These are phyloP conservation scores for Coecobrya sp. DNA, from an alignment of 2,888 invertebrate genomes.

Conservation along the genomic window DNA sequence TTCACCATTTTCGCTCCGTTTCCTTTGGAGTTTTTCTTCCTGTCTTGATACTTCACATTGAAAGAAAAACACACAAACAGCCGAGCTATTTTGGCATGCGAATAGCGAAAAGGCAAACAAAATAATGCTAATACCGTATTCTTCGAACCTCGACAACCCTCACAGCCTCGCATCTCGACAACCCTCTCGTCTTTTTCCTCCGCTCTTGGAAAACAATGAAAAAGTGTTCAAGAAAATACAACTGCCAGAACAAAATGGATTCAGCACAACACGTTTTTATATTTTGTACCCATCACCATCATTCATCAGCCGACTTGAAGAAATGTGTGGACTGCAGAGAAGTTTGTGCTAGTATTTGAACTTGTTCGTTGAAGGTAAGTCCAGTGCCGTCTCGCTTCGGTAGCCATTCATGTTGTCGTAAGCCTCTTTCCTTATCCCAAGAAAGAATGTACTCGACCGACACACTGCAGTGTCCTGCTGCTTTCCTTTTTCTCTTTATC, in stretches of 20 bases:
- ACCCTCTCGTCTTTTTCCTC: neutral
- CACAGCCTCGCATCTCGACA: neutral
- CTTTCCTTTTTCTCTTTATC: constrained; percentile 48
- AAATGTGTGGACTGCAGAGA: neutral
- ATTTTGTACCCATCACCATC: constrained; percentile 39
- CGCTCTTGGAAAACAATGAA: constrained; percentile 13
- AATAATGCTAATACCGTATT: constrained; percentile 36
- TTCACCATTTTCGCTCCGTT: constrained; percentile 6
- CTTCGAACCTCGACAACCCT: neutral
- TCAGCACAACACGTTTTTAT: constrained; percentile 37
- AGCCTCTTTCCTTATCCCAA: neutral
- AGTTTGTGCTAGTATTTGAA: constrained; percentile 17
- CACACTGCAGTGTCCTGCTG: constrained; percentile 47
- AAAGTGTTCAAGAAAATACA: constrained; percentile 31
- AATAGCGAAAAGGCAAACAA: constrained; percentile 33
- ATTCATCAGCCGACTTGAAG: constrained; percentile 1
- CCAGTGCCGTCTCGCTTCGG: neutral
- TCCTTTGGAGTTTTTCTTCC: neutral
- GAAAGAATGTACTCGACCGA: neutral
- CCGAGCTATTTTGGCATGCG: constrained; percentile 12
- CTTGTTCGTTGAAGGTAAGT: neutral
- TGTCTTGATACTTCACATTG: constrained; percentile 2
- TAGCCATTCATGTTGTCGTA: neutral
- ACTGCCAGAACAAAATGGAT: constrained; percentile 9
- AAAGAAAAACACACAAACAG: constrained; percentile 9